Base-by-base conservation (phyloP, 2,797 vertebrate genomes). In the Tenualosa ilisha region DNA sequence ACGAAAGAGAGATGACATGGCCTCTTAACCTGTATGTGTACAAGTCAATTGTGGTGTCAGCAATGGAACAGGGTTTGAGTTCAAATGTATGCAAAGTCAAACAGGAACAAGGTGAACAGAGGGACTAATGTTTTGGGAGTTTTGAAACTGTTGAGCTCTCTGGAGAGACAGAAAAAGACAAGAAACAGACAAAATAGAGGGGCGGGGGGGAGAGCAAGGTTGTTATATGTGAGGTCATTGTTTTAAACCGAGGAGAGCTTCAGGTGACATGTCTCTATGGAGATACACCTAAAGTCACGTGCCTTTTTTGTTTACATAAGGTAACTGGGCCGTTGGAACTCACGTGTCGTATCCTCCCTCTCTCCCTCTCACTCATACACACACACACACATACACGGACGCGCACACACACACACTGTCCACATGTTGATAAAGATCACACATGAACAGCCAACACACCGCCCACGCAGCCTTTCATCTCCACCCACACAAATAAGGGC, bases 281-380 rank as follows among this genome's bases (percentile, higher is more conserved):
- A 87, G 92, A 92, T 88, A 91, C 89, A 92, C 88, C 88, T 91
- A 87, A 84, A 87, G 89, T 93, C 94, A 96, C 88, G 81, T 94
- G 94, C 91, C 31, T 31, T 31, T 75, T 65, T 12, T 96, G 90
- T 96, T 95, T 94, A 94, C 94, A 94, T 91, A 95, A 88, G 43
- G 88, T 90, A 63, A 90, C 91, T 85, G 87, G 91, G 90, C 91
- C 83, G 89, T 92, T 95, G 86, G 88, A 85, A 91, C 87, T 85
- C 49, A 54, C 87, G 82, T 81, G 68, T 6, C 31, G 4, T 37
- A 22, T n/a, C 20, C 56, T 22, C 56, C 56, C 20, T 22, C 54
- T 86, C 88, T 81, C 88, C 88, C 56, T 7, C 50, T 4, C 86
- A 83, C 63, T 53, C 63, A 86, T 82, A 86, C 54, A 6, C 4